Evolutionary conservation across 2,888 invertebrate genomes (phyloP).

Genomic region (Myathropa florea): DNA sequence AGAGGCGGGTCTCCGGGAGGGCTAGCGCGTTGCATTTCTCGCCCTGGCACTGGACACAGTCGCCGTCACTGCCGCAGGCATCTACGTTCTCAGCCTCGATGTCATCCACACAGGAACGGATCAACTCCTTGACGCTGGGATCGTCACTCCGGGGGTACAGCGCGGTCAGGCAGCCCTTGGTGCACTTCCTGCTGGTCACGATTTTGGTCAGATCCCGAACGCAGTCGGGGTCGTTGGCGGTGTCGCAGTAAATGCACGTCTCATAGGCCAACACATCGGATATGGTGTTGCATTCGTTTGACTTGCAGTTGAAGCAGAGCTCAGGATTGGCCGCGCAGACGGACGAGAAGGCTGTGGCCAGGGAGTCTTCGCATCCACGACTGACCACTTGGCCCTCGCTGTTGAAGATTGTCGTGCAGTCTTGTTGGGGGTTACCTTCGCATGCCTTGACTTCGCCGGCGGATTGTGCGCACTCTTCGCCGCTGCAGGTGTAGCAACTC

Average conservation of each 20-base stretch:
- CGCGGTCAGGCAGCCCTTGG: conserved; percentile 72
- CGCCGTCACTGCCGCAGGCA: conserved; percentile 52
- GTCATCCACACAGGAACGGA: conserved; percentile 73
- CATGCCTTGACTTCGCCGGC: conserved; percentile 52
- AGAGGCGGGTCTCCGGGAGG: conserved; percentile 68
- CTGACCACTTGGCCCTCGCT: conserved; percentile 52
- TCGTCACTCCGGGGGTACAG: conserved; percentile 68
- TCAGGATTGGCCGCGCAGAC: conserved; percentile 67
- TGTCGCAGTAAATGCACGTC: conserved; percentile 72
- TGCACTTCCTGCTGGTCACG: conserved; percentile 64
- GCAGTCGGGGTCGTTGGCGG: conserved; percentile 66
- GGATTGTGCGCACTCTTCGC: conserved; percentile 47
- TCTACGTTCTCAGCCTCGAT: conserved; percentile 70
- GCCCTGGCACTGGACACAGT: conserved; percentile 67
- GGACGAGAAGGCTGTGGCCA: conserved; percentile 36
- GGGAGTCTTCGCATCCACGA: conserved; percentile 71
- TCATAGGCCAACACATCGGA: conserved; percentile 18
- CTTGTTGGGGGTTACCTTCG: conserved; percentile 67
- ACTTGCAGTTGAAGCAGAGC: conserved; percentile 73
- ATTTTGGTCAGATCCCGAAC: conserved; percentile 45
- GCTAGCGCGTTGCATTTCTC: conserved; percentile 65
- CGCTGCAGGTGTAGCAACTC: conserved; percentile 71
- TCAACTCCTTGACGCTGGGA: conserved; percentile 60
- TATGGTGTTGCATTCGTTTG: conserved; percentile 72
- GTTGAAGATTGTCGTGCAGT: conserved; percentile 72